Base-by-base conservation (phyloP, 2,888 invertebrate genomes). In the Clivina fossor region DNA sequence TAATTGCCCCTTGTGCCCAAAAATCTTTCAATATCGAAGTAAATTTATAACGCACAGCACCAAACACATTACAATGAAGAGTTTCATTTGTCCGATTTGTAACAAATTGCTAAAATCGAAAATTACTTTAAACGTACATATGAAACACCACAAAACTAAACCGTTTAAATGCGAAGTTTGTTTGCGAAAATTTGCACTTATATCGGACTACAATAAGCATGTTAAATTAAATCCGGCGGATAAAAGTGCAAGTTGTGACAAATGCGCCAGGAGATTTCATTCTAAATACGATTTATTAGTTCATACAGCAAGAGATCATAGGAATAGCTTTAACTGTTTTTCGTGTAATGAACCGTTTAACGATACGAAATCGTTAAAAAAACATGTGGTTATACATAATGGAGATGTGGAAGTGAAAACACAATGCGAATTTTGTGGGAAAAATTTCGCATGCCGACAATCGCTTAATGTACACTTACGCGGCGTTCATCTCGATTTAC, bases 141-240 rank as follows among this genome's bases (percentile, higher is more conserved):
- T 71, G 0, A 68, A 72, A 44, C 74, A 72, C 0, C 80, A 80
- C 56, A 71, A 70, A 3, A 67, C 67, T 0, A 78, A 75, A 0
- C 71, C 68, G n/a, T 76, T 65, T 56, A 70, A 70, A 0, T 80
- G 80, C 56, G 66, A 69, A 0, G 61, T 66, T 0, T 81, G 80
- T 59, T 65, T 70, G 0, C 79, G 78, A 61, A 70, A 74, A 0
- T 81, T 79, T 56, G 65, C 70, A 0, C 56, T 76, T 43, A 74
- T 66, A 35, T 61, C 66, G 1, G 66, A 65, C 2, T 55, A 63
- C 5, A 24, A 66, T 68, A 0, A 74, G 74, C 46, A 66, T 68
- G 2, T 71, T 71, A 13, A 68, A 44, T 35, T 24, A 15, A 43
- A 53, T 35, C 43, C 53, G 2, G 5, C 43, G 7, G 38, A 22